Base-by-base conservation (phyloP, 2,113 vertebrate species). In the Ammospiza nelsoni region DNA sequence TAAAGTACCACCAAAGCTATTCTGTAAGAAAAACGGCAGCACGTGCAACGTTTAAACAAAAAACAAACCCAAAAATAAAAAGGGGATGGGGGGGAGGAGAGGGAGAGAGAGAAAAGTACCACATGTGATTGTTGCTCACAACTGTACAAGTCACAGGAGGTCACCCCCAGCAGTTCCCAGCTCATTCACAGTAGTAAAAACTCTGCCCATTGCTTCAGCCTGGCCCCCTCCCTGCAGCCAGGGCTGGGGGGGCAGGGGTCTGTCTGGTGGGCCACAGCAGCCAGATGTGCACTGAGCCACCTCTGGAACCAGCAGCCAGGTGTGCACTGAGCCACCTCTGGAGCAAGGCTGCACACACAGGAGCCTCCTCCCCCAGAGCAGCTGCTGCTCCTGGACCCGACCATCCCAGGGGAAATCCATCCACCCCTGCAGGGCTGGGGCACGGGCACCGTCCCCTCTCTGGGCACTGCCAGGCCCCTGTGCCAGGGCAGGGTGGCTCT, bases 1-100 rank as follows among this genome's bases (percentile, higher is more conserved):
- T 93, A 98, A 98, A 97, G 98, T 98, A 98, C 98, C 98, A 98
- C 98, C 96, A 96, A 98, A 98, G 97, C 98, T 97, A 98, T 97
- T 97, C 97, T 97, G 98, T 98, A 97, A 96, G 97, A 97, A 97
- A 92, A 95, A 92, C 57, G 69, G 96, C 55, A 95, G 94, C 94
- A 89, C 95, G 93, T 96, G 96, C 94, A 97, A 91, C 21, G 51
- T 95, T 91, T 78, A 94, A 98, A 98, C 74, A 97, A 97, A 97
- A 94, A 94, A 94, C 78, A 79, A 84, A 55, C 46, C 15, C 17
- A 4, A n/a, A 18, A 55, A 44, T 81, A 73, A 80, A 12, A 12
- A 16, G 33, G 16, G 6, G 5, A 4, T 28, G 1, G 21, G 4
- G 24, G 15, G 4, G 19, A 46, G 8, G 55, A 37, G 41, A 22